Percentiles rank a stretch among this genome's conserved stretches.
Evolutionary conservation across 2,113 vertebrate species (phyloP).

Genomic region (Rhinolophus ferrumequinum): DNA sequence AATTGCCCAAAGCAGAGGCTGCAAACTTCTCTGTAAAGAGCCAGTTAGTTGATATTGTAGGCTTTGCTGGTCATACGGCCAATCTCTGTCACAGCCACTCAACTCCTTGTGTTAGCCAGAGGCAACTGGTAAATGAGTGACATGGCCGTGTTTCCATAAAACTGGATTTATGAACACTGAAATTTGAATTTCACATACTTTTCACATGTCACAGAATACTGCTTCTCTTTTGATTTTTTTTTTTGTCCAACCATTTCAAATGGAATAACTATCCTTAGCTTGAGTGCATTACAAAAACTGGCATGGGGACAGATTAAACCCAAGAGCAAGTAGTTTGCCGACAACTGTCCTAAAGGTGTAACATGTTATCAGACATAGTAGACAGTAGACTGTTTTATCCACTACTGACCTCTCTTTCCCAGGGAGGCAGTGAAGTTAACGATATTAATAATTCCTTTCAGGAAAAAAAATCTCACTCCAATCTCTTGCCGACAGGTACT

Average conservation of each 20-base stretch:
- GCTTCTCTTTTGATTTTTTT: neutral
- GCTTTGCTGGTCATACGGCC: neutral
- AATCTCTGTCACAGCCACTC: neutral
- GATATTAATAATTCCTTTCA: neutral
- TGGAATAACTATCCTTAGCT: neutral
- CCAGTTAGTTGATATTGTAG: conserved; percentile 58
- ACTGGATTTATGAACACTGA: neutral
- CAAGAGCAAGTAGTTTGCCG: neutral
- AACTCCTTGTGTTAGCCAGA: neutral
- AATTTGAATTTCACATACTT: conserved; percentile 5
- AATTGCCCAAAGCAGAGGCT: neutral
- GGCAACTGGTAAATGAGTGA: conserved; percentile 45
- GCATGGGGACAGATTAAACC: neutral
- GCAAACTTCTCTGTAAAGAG: neutral
- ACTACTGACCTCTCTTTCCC: neutral
- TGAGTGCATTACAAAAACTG: neutral
- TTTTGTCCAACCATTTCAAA: neutral
- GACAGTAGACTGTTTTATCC: neutral
- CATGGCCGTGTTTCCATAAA: neutral
- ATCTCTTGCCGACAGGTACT: neutral
- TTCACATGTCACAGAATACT: neutral
- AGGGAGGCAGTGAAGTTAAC: neutral
- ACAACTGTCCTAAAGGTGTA: neutral
- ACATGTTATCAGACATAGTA: neutral
- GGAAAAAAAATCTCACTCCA: neutral